Evolutionary conservation across 2,797 vertebrate genomes (phyloP).

Genomic region (Xiphophorus birchmanni): DNA sequence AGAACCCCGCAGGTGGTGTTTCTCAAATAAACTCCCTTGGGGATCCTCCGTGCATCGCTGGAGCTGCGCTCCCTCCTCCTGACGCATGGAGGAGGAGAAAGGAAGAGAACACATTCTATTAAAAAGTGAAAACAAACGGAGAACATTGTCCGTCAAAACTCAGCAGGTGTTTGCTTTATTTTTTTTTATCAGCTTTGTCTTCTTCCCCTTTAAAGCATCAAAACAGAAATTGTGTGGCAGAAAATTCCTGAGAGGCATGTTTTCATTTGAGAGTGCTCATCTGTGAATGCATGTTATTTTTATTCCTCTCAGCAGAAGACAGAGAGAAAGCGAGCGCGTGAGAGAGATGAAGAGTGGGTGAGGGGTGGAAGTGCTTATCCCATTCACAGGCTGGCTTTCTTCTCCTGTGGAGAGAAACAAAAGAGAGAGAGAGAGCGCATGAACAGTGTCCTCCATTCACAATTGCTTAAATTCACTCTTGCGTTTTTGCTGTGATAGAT

Average conservation of each 20-base stretch:
- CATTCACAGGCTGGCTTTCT: constrained; percentile 27
- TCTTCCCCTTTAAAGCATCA: neutral
- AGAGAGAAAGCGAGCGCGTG: constrained; percentile 2
- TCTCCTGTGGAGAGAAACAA: constrained; percentile 15
- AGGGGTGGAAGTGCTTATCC: constrained; percentile 14
- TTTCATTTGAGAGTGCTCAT: constrained; percentile 43
- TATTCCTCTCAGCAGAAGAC: constrained; percentile 11
- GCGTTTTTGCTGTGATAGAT: constrained; percentile 48
- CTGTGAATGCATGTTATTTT: constrained; percentile 23
- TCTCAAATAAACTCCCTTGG: constrained; percentile 63
- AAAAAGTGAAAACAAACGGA: constrained; percentile 33
- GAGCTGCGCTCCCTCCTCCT: constrained; percentile 11
- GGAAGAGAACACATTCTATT: constrained; percentile 24
- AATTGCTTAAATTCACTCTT: constrained; percentile 37
- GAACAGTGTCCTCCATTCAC: constrained; percentile 30
- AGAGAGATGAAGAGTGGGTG: constrained; percentile 12
- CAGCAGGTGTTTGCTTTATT: constrained; percentile 14
- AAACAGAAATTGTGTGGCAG: constrained; percentile 14
- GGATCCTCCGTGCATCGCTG: constrained; percentile 30
- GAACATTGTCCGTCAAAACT: constrained; percentile 37
- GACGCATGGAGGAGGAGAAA: constrained; percentile 15
- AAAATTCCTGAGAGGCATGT: constrained; percentile 47
- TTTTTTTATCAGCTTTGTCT: neutral
- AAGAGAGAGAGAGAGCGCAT: constrained; percentile 2
- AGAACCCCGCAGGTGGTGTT: constrained; percentile 70